These are phyloP conservation scores for Fabriciana adippe DNA, from an alignment of 2,888 invertebrate species.

Conservation along the genomic window DNA sequence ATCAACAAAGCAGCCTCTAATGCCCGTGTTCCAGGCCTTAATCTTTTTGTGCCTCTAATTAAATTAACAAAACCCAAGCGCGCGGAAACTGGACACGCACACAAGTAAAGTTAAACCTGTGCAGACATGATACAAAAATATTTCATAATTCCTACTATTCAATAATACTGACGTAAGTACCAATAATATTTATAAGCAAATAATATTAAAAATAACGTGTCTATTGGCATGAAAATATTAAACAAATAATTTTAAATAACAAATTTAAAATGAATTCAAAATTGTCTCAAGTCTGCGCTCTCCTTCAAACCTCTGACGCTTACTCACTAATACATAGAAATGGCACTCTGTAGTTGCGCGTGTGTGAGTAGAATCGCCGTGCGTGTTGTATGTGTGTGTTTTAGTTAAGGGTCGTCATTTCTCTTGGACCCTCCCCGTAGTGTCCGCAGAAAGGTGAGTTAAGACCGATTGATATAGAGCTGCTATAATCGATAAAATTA, in stretches of 20 bases:
- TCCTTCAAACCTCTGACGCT: slow-evolving; percentile 42
- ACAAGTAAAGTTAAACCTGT: slow-evolving; percentile 48
- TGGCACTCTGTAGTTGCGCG: slow-evolving; percentile 45
- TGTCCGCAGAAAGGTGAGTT: slow-evolving; percentile 83
- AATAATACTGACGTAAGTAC: background rate
- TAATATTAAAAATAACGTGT: background rate
- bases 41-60: slow-evolving; percentile 83
- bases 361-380: slow-evolving; percentile 66
- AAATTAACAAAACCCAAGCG: slow-evolving; percentile 81
- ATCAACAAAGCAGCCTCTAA: slow-evolving; percentile 74
- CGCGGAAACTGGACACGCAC: slow-evolving; percentile 80
- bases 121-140: slow-evolving; percentile 34
- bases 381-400: slow-evolving; percentile 75
- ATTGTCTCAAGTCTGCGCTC: slow-evolving; percentile 25
- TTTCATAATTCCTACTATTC: background rate
- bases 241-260: background rate
- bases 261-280: background rate
- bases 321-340: slow-evolving; percentile 50
- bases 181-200: background rate
- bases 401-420: slow-evolving; percentile 83
- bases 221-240: background rate
- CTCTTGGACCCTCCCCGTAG: slow-evolving; percentile 82
- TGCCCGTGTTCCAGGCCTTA: slow-evolving; percentile 76
- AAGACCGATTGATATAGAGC: slow-evolving; percentile 63
- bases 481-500: slow-evolving; percentile 42